phyloP scores from a whole-genome alignment of 1,140 invertebrate genomes.

The Helicoverpa zea region DNA sequence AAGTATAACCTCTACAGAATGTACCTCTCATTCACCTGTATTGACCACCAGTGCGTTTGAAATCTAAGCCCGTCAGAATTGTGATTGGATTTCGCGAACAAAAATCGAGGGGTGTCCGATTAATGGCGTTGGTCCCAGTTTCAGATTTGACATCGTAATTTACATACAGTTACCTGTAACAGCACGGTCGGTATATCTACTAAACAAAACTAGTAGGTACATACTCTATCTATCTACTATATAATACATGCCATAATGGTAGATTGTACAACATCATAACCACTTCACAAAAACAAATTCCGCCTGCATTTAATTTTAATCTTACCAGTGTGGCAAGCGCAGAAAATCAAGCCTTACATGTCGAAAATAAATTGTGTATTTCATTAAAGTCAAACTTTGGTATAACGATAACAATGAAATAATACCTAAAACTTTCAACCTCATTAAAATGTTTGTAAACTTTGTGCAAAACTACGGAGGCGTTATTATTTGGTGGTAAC shows the following conservation, averaged over 20 bases:
- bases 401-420: slow-evolving; percentile 30
- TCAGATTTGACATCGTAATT: background rate
- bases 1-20: no score
- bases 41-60: background rate
- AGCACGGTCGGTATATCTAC: no score
- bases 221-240: no score
- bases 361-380: slow-evolving; percentile 23
- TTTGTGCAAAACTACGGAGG: slow-evolving; percentile 21
- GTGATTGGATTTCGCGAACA: background rate
- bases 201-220: no score
- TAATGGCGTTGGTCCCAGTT: background rate
- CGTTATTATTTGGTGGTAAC: slow-evolving; percentile 22
- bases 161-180: background rate
- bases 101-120: background rate
- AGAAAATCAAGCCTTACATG: background rate
- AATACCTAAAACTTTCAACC: slow-evolving; percentile 10
- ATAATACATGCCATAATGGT: no score
- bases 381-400: background rate
- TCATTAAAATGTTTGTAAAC: slow-evolving; percentile 31
- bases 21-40: no score
- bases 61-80: background rate
- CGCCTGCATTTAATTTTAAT: slow-evolving; percentile 12
- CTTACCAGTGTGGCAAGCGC: background rate
- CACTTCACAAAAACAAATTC: slow-evolving; percentile 6
- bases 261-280: background rate